These are phyloP conservation scores for Hirudo medicinalis DNA, from an alignment of 1,140 invertebrate genomes.

Conservation along the genomic window DNA sequence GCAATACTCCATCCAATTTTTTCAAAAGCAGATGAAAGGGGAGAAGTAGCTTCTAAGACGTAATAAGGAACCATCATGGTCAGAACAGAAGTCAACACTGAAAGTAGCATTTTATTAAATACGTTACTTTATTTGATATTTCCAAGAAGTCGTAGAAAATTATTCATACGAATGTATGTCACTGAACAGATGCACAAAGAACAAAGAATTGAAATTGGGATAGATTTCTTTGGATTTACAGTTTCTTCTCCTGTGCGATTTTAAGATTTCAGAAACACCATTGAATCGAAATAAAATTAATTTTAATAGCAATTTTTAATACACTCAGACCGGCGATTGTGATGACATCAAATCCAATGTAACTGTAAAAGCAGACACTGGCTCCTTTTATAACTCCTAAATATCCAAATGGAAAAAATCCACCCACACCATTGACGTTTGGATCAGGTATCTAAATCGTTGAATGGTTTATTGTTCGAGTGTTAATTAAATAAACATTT, in stretches of 20 bases:
- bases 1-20: constrained; percentile 51
- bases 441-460: constrained; percentile 6
- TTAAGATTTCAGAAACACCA: not conserved
- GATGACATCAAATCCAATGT: constrained; percentile 91
- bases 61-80: constrained; percentile 86
- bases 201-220: constrained; percentile 51
- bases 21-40: constrained; percentile 65
- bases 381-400: constrained; percentile 55
- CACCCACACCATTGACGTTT: constrained; percentile 9
- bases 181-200: constrained; percentile 8
- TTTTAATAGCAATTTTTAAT: no score
- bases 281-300: not conserved
- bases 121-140: not conserved
- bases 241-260: constrained; percentile 52
- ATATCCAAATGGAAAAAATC: constrained; percentile 19
- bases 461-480: no score
- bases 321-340: constrained; percentile 60
- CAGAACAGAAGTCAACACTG: constrained; percentile 54
- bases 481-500: not conserved
- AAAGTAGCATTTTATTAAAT: not conserved
- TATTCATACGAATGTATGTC: not conserved
- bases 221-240: constrained; percentile 65
- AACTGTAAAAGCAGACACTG: constrained; percentile 88
- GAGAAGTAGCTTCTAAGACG: constrained; percentile 61
- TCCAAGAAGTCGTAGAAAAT: not conserved